Evolutionary conservation across 2,113 vertebrate species (phyloP).

Genomic region (Otolemur garnettii): DNA sequence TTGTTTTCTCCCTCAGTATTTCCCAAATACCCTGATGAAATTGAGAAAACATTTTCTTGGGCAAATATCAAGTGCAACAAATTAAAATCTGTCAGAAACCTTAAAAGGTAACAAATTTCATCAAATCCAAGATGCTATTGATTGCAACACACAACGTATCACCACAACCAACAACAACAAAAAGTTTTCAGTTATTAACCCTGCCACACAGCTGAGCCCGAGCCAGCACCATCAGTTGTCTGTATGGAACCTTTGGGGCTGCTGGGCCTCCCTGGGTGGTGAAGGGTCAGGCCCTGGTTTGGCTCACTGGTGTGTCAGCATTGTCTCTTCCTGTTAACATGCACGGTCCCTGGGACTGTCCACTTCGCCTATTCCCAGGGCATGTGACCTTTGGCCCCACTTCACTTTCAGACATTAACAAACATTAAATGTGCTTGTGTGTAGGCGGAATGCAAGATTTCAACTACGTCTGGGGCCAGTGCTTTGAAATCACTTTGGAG

Average conservation of each 20-base stretch:
- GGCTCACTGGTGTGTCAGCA: conserved; percentile 2
- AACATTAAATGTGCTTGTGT: conserved; percentile 69
- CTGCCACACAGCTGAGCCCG: neutral
- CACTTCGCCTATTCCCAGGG: neutral
- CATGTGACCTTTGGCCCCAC: neutral
- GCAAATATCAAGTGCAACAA: neutral
- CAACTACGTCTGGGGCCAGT: conserved; percentile 96
- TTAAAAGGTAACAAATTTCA: neutral
- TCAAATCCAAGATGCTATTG: neutral
- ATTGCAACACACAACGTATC: neutral
- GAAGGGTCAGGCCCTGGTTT: neutral
- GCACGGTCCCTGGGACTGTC: neutral
- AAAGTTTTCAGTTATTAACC: conserved; percentile 29
- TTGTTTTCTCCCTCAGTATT: conserved; percentile 4
- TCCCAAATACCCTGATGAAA: neutral
- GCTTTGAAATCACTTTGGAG: conserved; percentile 96
- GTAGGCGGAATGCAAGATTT: conserved; percentile 99
- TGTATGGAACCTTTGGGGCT: neutral
- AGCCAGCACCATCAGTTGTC: neutral
- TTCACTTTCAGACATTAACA: neutral
- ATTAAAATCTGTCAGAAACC: conserved; percentile 39
- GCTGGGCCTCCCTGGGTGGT: neutral
- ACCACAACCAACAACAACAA: neutral
- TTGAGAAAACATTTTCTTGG: neutral
- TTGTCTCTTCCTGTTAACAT: conserved; percentile 22